Conservation (phyloP, 2,888 invertebrate genomes). For the Nephrotoma flavescens region DNA sequence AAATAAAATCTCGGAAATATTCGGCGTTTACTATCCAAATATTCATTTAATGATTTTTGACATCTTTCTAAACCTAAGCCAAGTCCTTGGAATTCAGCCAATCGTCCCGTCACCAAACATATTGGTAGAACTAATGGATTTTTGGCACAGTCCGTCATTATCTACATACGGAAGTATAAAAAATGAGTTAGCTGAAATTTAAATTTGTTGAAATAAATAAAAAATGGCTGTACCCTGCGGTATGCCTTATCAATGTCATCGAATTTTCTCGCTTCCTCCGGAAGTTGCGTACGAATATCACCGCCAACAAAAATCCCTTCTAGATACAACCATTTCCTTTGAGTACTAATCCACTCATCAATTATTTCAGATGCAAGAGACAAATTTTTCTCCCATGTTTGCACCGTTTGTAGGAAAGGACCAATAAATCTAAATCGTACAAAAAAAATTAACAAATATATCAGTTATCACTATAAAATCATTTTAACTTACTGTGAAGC, state of each 20-base stretch:
- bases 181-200: background rate
- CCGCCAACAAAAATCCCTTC: constrained; percentile 87
- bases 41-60: constrained; percentile 83
- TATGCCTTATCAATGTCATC: constrained; percentile 75
- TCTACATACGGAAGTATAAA: constrained; percentile 32
- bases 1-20: constrained; percentile 87
- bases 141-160: constrained; percentile 74
- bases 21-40: constrained; percentile 73
- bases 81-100: constrained; percentile 59
- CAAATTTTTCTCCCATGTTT: constrained; percentile 71
- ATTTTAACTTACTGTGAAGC: constrained; percentile 49
- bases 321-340: constrained; percentile 81
- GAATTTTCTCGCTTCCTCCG: constrained; percentile 81
- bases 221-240: constrained; percentile 40
- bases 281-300: constrained; percentile 72
- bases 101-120: constrained; percentile 57
- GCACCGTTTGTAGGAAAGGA: constrained; percentile 68
- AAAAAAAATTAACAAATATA: background rate
- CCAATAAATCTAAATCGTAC: constrained; percentile 56
- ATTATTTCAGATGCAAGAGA: constrained; percentile 72
- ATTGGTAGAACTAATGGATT: constrained; percentile 65
- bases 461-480: background rate
- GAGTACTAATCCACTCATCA: constrained; percentile 75
- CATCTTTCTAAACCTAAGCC: constrained; percentile 68
- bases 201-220: background rate